Evolutionary conservation across 1,140 invertebrate species (phyloP).

Genomic region (Glossosoma conforme): DNA sequence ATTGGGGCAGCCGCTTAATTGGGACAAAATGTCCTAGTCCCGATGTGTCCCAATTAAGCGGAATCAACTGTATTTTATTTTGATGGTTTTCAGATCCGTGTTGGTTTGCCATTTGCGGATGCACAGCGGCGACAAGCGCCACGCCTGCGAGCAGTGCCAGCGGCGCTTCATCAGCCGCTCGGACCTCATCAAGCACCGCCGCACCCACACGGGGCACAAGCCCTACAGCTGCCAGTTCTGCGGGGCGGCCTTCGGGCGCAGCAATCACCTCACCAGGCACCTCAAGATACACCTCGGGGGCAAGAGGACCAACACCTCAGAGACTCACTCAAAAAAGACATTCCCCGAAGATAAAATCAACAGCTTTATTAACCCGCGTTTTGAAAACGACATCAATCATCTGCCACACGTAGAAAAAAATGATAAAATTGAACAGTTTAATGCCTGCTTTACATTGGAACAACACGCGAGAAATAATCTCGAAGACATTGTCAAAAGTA

Average conservation of each 20-base stretch:
- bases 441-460: too few species aligned
- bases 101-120: slow-evolving; percentile 23
- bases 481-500: too few species aligned
- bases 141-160: slow-evolving; percentile 49
- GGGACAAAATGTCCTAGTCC: too few species aligned
- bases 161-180: slow-evolving; percentile 54
- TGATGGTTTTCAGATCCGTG: slow-evolving; percentile 28
- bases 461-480: too few species aligned
- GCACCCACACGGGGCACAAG: slow-evolving; percentile 50
- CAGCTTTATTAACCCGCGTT: too few species aligned
- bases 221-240: slow-evolving; percentile 54
- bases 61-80: too few species aligned
- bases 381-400: too few species aligned
- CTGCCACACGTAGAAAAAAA: background rate
- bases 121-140: slow-evolving; percentile 39
- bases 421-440: background rate
- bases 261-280: slow-evolving; percentile 27
- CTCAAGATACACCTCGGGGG: slow-evolving; percentile 27
- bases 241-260: slow-evolving; percentile 27
- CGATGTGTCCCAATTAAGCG: too few species aligned
- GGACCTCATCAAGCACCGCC: slow-evolving; percentile 48
- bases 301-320: slow-evolving; percentile 17
- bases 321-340: background rate
- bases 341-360: background rate
- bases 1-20: too few species aligned